phyloP scores from a whole-genome alignment of 2,888 invertebrate species.

The Sarcophaga carnaria region DNA sequence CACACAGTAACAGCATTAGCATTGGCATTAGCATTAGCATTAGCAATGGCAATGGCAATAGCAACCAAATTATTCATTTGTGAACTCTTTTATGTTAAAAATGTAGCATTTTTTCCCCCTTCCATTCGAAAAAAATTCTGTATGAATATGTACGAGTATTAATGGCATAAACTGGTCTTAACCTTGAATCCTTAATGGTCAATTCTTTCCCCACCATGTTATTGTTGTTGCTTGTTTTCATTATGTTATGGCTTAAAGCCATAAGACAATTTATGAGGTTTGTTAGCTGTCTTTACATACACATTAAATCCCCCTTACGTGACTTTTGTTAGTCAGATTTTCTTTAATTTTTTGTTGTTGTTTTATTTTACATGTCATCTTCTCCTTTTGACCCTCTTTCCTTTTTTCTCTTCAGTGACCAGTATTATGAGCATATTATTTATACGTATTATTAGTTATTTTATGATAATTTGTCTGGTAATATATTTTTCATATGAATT shows the following conservation, averaged over 20 bases:
- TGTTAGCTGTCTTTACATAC: conserved; percentile 1
- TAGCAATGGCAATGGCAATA: no score
- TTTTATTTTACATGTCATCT: not conserved
- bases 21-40: no score
- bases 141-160: not conserved
- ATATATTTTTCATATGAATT: not conserved
- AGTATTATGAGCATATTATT: not conserved
- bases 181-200: conserved; percentile 8
- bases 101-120: no score
- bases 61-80: no score
- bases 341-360: not conserved
- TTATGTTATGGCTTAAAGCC: not conserved
- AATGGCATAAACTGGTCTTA: not conserved
- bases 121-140: no score
- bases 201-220: not conserved
- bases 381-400: not conserved
- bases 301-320: conserved; percentile 17
- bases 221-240: not conserved
- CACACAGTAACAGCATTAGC: not conserved
- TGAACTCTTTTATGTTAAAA: no score
- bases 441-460: conserved; percentile 44
- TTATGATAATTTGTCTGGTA: conserved; percentile 40
- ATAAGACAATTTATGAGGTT: conserved; percentile 13
- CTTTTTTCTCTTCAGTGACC: not conserved
- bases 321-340: conserved; percentile 30